Evolutionary conservation across 2,113 vertebrate genomes (phyloP).

Genomic region (Periophthalmodon schlosseri): DNA sequence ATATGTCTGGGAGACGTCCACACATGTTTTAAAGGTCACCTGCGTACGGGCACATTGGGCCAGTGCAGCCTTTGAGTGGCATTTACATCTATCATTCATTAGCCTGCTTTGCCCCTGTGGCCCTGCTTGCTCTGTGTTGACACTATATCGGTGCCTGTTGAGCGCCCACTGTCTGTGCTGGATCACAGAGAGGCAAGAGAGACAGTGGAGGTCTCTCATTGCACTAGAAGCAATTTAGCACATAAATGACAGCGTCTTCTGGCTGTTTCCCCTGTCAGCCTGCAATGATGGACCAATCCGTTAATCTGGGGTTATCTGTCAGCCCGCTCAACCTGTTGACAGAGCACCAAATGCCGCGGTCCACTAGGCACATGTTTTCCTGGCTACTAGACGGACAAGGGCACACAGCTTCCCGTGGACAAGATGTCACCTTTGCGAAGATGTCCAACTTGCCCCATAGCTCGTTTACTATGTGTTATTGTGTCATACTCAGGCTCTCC

Average conservation of each 20-base stretch:
- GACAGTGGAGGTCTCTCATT: slow-evolving; percentile 31
- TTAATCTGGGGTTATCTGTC: slow-evolving; percentile 75
- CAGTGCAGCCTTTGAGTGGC: slow-evolving; percentile 26
- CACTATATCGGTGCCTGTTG: slow-evolving; percentile 23
- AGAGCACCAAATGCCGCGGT: slow-evolving; percentile 65
- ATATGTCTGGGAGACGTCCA: slow-evolving; percentile 28
- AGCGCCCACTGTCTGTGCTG: slow-evolving; percentile 11
- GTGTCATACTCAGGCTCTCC: slow-evolving; percentile 11
- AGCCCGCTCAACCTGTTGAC: slow-evolving; percentile 67
- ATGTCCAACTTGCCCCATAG: slow-evolving; percentile 27
- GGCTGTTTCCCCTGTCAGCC: slow-evolving; percentile 65
- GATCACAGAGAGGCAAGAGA: slow-evolving; percentile 13
- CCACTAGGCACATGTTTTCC: slow-evolving; percentile 63
- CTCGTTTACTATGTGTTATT: slow-evolving; percentile 9
- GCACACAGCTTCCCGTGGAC: slow-evolving; percentile 27
- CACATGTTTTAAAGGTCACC: slow-evolving; percentile 59
- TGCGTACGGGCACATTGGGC: slow-evolving; percentile 14
- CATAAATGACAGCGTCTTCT: slow-evolving; percentile 64
- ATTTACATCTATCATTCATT: slow-evolving; percentile 54
- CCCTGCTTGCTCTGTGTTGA: slow-evolving; percentile 12
- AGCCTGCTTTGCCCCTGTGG: slow-evolving; percentile 31
- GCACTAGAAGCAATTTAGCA: slow-evolving; percentile 65
- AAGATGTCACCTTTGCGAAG: slow-evolving; percentile 19
- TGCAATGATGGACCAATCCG: slow-evolving; percentile 70
- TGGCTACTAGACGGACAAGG: slow-evolving; percentile 53